These are phyloP conservation scores for Coremacera marginata DNA, from an alignment of 2,888 invertebrate species.

Conservation along the genomic window DNA sequence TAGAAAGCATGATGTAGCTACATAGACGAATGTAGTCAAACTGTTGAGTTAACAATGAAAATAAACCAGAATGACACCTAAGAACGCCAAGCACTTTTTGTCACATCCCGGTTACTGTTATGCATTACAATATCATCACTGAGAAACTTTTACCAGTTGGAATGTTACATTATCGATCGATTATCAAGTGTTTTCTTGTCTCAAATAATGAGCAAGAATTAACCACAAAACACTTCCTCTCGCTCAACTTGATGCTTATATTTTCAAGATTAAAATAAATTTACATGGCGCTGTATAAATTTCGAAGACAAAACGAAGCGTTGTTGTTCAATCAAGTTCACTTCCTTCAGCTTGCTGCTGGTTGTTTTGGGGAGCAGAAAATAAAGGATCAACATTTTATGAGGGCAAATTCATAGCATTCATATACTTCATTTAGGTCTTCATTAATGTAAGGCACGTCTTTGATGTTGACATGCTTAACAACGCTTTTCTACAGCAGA, in stretches of 20 bases:
- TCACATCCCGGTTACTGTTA: too few species aligned
- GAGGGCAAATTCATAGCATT: constrained; percentile 25
- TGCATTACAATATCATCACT: too few species aligned
- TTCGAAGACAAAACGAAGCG: background rate
- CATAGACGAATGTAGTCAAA: too few species aligned
- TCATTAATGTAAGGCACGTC: constrained; percentile 11
- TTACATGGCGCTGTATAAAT: background rate
- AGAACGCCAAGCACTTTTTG: too few species aligned
- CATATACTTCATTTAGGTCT: background rate
- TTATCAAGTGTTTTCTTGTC: background rate
- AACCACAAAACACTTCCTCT: constrained; percentile 34
- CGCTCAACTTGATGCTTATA: background rate
- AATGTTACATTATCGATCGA: constrained; percentile 14
- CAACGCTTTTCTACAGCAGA: background rate
- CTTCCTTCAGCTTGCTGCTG: constrained; percentile 1
- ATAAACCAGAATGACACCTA: too few species aligned
- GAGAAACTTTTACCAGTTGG: too few species aligned
- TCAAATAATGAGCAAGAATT: background rate
- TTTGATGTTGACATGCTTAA: background rate
- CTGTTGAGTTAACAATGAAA: too few species aligned
- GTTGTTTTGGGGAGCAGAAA: background rate
- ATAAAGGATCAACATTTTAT: background rate
- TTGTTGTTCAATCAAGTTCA: constrained; percentile 16
- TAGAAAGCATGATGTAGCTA: too few species aligned
- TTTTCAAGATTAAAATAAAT: background rate